Percentiles rank a stretch among this genome's conserved stretches.
Conservation (phyloP, 2,888 invertebrate species). For the Sphaerophoria taeniata region DNA sequence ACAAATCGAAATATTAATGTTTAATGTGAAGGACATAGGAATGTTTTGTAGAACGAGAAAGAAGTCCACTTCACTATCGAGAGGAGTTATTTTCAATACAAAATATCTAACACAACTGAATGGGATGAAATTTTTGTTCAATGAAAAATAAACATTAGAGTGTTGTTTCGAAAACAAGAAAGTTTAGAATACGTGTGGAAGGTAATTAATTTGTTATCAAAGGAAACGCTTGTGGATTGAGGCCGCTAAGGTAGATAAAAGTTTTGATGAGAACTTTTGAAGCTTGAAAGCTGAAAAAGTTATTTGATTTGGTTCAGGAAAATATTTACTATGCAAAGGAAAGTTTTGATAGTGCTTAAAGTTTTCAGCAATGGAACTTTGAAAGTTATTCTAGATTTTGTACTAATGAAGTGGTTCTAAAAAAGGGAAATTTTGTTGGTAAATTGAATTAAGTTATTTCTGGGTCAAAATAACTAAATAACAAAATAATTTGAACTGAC, state of each 20-base stretch:
- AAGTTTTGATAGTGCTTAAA: not conserved
- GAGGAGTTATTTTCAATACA: conserved; percentile 49
- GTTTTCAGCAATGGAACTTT: not conserved
- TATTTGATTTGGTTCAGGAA: conserved; percentile 19
- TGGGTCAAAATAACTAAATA: too few relatives aligned
- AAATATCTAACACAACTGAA: conserved; percentile 69
- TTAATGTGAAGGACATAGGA: conserved; percentile 40
- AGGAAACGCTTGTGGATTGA: conserved; percentile 28
- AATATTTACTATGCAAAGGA: not conserved
- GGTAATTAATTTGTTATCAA: conserved; percentile 26
- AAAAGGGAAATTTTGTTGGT: too few relatives aligned
- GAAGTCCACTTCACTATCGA: conserved; percentile 36
- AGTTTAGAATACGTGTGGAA: conserved; percentile 49
- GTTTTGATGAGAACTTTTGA: conserved; percentile 3
- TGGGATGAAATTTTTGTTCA: conserved; percentile 26
- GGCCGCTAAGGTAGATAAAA: not conserved
- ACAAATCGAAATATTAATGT: conserved; percentile 45
- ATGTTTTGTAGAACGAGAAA: conserved; percentile 43
- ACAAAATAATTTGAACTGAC: too few relatives aligned
- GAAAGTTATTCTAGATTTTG: too few relatives aligned
- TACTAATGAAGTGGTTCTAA: too few relatives aligned
- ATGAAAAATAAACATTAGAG: conserved; percentile 61
- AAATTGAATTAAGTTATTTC: too few relatives aligned
- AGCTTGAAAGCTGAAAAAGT: not conserved
- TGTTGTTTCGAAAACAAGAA: conserved; percentile 51